Evolutionary conservation across 2,797 vertebrate genomes (phyloP), one percentile per base, ranked within the genome.

Genomic region (Tokudaia tokunoshimensis): DNA sequence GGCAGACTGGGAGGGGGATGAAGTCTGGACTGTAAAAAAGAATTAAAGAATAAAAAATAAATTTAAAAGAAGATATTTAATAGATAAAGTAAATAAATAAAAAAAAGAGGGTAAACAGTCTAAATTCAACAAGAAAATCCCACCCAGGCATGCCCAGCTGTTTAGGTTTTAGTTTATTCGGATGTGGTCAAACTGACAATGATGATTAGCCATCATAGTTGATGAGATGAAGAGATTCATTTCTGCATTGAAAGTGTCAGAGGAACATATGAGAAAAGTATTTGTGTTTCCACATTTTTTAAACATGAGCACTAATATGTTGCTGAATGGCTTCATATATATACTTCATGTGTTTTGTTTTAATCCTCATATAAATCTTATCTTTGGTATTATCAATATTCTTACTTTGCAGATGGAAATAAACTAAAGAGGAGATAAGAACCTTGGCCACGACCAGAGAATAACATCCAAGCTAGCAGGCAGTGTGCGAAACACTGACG

Each of bases 311-410:
- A 78, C 24, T 74, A 78, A 94, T 74, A 17, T 82, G 31, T 70
- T 93, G n/a, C 10, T 78, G 37, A 15, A 12, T 44, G 72, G 3
- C 72, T 6, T 95, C 31, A 37, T 50, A 10, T 65, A 22, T 26
- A 19, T n/a, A 24, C 37, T 88, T 34, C 52, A 34, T 34, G 50
- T 61, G 65, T 37, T 22, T 81, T 61, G 17, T 79, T 70, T 94
- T 80, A 95, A 80, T 89, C 9, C 9, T 41, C 34, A 90, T 72
- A 37, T 82, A 1, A 92, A 61, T 37, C 94, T 89, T 83, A 89
- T 94, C 74, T 92, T 63, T 41, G 78, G 3, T 72, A 81, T 37
- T 72, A 55, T 83, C 61, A 78, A 80, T 57, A 72, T 34, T 3
- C 8, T 59, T 41, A 29, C 91, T 67, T 72, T 83, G 6, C 5